A percentile compares a stretch with the other conserved stretches of the same genome.
Evolutionary conservation across 2,797 vertebrate genomes (phyloP).

Genomic region (Apogon talboti): DNA sequence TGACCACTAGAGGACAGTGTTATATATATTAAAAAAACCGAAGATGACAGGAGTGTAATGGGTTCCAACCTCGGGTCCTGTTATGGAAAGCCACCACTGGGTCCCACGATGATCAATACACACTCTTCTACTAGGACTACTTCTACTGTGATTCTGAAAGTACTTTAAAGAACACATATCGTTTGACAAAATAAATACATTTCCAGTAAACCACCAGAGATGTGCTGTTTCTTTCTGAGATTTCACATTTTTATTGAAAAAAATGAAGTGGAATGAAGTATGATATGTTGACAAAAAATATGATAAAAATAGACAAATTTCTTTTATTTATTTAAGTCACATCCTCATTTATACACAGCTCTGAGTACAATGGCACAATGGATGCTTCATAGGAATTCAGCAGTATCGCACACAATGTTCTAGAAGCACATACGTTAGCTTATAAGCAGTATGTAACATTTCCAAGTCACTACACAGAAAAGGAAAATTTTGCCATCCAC

Average conservation of each 20-base stretch:
- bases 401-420: constrained; percentile 42
- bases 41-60: no score
- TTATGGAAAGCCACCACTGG: no score
- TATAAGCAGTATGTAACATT: constrained; percentile 38
- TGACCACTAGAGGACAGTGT: constrained; percentile 64
- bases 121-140: no score
- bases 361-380: constrained; percentile 41
- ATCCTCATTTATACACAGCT: constrained; percentile 41
- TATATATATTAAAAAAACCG: constrained; percentile 2
- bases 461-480: constrained; percentile 19
- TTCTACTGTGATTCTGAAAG: no score
- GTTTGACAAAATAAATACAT: neutral
- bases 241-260: constrained; percentile 57
- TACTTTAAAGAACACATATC: neutral
- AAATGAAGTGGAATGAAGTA: constrained; percentile 12
- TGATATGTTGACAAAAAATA: constrained; percentile 36
- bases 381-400: constrained; percentile 44
- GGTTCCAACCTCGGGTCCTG: no score
- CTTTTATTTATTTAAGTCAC: constrained; percentile 33
- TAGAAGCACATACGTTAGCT: constrained; percentile 27
- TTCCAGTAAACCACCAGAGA: neutral
- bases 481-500: constrained; percentile 32
- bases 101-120: neutral
- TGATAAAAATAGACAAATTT: constrained; percentile 59
- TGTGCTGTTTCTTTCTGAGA: neutral